Conservation (phyloP, 2,113 vertebrate species). For the Cardinalis cardinalis region DNA sequence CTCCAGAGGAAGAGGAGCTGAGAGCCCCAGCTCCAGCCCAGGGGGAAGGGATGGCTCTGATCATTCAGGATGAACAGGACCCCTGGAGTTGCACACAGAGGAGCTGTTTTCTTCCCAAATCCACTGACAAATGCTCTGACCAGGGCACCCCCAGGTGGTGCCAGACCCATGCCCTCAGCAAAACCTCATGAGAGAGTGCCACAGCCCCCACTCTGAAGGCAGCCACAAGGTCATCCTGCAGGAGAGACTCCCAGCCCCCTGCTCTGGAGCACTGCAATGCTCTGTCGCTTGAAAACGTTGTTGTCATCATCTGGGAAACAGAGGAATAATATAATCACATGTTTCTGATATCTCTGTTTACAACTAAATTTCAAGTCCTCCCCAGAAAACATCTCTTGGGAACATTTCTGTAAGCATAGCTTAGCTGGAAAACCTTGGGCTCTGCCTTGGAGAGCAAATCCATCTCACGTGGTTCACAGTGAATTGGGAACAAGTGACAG, state of each 20-base stretch:
- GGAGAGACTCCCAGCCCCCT: not conserved
- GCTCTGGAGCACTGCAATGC: not conserved
- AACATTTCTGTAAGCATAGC: not conserved
- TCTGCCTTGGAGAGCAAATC: not conserved
- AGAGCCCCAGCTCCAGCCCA: not conserved
- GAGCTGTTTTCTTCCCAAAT: not conserved
- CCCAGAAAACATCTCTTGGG: not conserved
- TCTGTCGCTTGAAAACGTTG: not conserved
- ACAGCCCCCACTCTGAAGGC: not conserved
- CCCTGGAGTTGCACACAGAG: not conserved
- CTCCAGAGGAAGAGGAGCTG: accelerated
- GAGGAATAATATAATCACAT: not conserved
- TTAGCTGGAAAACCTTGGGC: not conserved
- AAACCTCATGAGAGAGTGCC: not conserved
- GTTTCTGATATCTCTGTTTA: constrained; percentile 4
- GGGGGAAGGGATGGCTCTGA: not conserved
- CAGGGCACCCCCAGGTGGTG: not conserved
- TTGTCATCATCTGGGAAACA: not conserved
- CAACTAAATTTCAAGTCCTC: not conserved
- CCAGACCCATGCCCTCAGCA: not conserved
- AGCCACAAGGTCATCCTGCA: not conserved
- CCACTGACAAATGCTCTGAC: not conserved
- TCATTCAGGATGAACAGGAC: not conserved
- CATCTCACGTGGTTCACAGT: not conserved
- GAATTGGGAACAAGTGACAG: not conserved